Percentiles rank a stretch among this genome's conserved stretches.
These are phyloP conservation scores for Mycteria americana DNA, from an alignment of 2,797 vertebrate species.

Conservation along the genomic window DNA sequence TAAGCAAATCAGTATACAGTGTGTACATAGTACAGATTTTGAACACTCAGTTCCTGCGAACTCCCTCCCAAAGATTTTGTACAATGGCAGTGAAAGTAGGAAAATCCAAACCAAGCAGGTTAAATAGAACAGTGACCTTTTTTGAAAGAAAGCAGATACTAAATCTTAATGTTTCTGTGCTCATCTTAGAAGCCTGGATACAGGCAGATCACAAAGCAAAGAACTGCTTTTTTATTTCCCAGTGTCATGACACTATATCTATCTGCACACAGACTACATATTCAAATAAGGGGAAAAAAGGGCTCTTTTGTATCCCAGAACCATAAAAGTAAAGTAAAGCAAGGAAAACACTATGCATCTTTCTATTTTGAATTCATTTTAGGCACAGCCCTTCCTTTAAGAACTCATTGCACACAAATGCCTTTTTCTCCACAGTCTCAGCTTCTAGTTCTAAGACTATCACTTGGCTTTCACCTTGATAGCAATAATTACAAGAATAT, in stretches of 20 bases:
- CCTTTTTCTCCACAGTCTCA: not conserved
- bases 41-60: not conserved
- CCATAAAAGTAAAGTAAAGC: not conserved
- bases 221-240: not conserved
- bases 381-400: not conserved
- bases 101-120: not conserved
- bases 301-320: not conserved
- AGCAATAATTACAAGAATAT: not conserved
- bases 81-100: not conserved
- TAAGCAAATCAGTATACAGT: not conserved
- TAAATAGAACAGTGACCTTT: not conserved
- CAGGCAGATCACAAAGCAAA: not conserved
- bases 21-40: not conserved
- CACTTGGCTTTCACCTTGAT: not conserved
- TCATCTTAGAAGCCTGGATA: not conserved
- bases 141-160: not conserved
- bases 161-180: not conserved
- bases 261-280: not conserved
- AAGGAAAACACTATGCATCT: not conserved
- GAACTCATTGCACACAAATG: not conserved
- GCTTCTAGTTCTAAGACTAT: not conserved
- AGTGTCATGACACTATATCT: not conserved
- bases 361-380: not conserved
- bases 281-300: rapidly evolving
- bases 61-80: not conserved